Conservation (phyloP, 1,140 invertebrate species). For the Campodea augens region DNA sequence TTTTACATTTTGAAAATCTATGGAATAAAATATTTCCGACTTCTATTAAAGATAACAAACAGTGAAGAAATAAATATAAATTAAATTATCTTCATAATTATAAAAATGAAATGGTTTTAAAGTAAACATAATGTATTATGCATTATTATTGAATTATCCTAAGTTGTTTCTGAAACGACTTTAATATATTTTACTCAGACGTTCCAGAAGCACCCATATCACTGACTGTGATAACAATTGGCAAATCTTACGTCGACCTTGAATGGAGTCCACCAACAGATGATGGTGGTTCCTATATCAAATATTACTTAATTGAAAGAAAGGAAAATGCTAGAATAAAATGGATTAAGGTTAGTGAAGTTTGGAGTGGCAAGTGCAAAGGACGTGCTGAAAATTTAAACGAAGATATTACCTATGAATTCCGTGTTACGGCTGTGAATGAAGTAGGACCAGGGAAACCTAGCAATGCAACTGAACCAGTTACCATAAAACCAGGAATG, state of each 20-base stretch:
- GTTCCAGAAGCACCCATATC: conserved; percentile 76
- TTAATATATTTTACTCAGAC: conserved; percentile 31
- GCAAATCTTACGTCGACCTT: conserved; percentile 81
- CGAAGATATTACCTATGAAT: conserved; percentile 72
- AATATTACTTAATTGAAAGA: conserved; percentile 85
- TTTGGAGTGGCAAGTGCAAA: conserved; percentile 53
- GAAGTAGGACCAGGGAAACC: conserved; percentile 60
- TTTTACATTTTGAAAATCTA: no score
- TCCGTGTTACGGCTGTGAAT: conserved; percentile 64
- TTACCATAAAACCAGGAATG: conserved; percentile 67
- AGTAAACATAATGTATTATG: no score
- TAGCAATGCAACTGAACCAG: conserved; percentile 45
- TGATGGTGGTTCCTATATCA: conserved; percentile 83
- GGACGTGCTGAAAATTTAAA: conserved; percentile 58
- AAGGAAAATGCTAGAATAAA: conserved; percentile 67
- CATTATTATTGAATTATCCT: no score
- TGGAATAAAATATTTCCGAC: conserved; percentile 8
- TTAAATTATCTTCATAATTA: no score
- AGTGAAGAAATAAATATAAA: no score
- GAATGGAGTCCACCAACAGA: conserved; percentile 73
- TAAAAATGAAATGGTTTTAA: no score
- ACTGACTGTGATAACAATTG: conserved; percentile 80
- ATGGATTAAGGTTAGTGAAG: conserved; percentile 70
- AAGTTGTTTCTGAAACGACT: no score
- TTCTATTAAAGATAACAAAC: no score